A percentile compares a stretch with the other conserved stretches of the same genome.
Evolutionary conservation across 2,113 vertebrate genomes (phyloP).

Genomic region (Leucopsar rothschildi): DNA sequence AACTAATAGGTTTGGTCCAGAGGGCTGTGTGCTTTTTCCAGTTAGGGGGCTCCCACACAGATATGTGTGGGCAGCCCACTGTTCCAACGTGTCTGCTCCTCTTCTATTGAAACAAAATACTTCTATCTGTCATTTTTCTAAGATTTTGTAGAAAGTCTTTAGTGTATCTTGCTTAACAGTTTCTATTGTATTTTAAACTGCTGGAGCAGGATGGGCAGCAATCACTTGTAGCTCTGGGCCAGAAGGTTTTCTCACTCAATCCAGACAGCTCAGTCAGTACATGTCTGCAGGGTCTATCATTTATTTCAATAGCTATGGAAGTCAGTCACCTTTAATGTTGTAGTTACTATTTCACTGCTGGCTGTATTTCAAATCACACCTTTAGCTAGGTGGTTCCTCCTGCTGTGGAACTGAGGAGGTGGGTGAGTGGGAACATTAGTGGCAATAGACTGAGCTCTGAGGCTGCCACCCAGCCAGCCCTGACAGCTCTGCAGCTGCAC

Average conservation of each 20-base stretch:
- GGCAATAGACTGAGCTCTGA: not conserved
- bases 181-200: not conserved
- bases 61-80: not conserved
- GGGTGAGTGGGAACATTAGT: not conserved
- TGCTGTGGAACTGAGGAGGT: not conserved
- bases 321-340: not conserved
- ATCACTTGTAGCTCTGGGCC: not conserved
- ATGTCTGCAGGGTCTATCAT: not conserved
- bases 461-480: rapidly evolving
- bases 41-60: not conserved
- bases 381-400: not conserved
- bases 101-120: not conserved
- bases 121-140: not conserved
- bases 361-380: not conserved
- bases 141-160: not conserved
- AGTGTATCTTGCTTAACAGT: not conserved
- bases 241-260: not conserved
- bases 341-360: not conserved
- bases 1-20: not conserved
- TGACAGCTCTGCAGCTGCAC: not conserved
- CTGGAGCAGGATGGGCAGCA: not conserved
- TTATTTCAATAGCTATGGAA: not conserved
- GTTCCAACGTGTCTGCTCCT: not conserved
- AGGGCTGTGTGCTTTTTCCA: not conserved
- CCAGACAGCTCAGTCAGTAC: not conserved